Evolutionary conservation across 2,113 vertebrate genomes (phyloP).

Genomic region (Glaucidium brasilianum): DNA sequence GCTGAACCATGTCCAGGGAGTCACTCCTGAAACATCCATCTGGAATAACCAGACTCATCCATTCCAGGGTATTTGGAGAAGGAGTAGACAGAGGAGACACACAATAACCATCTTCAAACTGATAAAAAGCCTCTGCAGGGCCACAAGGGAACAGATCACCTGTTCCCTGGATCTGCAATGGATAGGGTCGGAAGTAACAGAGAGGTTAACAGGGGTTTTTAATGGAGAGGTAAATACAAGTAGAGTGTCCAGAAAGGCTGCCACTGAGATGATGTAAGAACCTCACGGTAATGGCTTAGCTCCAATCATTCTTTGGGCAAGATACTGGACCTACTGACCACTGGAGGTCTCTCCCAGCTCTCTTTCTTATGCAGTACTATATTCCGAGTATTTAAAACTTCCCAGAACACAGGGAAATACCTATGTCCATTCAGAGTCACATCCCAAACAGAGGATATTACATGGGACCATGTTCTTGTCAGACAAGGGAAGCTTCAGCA

Average conservation of each 20-base stretch:
- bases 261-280: background rate
- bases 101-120: background rate
- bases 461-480: background rate
- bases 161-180: background rate
- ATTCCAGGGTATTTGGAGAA: background rate
- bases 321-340: accelerated
- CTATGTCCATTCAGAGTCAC: background rate
- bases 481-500: background rate
- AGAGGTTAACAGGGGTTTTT: background rate
- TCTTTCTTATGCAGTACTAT: background rate
- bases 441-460: background rate
- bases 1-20: background rate
- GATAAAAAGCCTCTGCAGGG: background rate
- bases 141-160: background rate
- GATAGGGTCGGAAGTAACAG: background rate
- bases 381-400: background rate
- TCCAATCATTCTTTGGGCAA: background rate
- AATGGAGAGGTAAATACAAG: background rate
- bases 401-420: background rate
- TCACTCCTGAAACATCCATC: background rate
- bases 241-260: background rate
- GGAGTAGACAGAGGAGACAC: background rate
- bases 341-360: background rate
- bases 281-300: background rate
- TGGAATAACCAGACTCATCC: background rate